These are phyloP conservation scores for Phaethon lepturus DNA, from an alignment of 2,113 vertebrate genomes.

Conservation along the genomic window DNA sequence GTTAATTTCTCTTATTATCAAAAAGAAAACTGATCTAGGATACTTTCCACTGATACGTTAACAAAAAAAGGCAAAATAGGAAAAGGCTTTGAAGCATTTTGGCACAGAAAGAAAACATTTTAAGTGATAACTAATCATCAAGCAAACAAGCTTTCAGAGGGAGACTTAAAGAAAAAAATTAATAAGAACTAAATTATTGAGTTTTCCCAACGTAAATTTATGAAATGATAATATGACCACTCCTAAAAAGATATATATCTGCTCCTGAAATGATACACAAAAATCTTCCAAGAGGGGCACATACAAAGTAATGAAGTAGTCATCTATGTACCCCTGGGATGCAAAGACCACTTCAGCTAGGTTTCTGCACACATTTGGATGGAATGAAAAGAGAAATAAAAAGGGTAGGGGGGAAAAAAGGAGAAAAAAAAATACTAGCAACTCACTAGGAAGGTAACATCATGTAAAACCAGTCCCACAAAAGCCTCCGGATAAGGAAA, in stretches of 20 bases:
- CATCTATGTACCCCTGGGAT: background rate
- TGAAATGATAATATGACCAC: background rate
- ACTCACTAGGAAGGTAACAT: background rate
- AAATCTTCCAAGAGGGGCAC: background rate
- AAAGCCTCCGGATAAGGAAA: background rate
- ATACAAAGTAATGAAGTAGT: background rate
- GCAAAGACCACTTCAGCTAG: background rate
- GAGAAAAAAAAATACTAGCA: background rate
- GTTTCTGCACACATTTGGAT: background rate
- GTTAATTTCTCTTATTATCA: background rate
- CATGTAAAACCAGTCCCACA: background rate
- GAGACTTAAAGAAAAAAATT: background rate
- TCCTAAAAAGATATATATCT: background rate
- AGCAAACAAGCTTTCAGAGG: background rate
- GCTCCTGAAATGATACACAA: background rate
- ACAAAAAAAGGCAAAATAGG: background rate
- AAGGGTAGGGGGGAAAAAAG: fast-evolving
- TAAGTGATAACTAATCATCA: background rate
- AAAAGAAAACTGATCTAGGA: background rate
- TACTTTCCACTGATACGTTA: background rate
- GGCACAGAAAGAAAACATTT: background rate
- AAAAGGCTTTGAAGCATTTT: background rate
- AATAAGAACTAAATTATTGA: background rate
- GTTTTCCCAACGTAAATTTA: background rate
- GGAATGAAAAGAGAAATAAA: background rate